Base-by-base conservation (phyloP, 2,797 vertebrate genomes). In the Spinibarbus caldwelli region DNA sequence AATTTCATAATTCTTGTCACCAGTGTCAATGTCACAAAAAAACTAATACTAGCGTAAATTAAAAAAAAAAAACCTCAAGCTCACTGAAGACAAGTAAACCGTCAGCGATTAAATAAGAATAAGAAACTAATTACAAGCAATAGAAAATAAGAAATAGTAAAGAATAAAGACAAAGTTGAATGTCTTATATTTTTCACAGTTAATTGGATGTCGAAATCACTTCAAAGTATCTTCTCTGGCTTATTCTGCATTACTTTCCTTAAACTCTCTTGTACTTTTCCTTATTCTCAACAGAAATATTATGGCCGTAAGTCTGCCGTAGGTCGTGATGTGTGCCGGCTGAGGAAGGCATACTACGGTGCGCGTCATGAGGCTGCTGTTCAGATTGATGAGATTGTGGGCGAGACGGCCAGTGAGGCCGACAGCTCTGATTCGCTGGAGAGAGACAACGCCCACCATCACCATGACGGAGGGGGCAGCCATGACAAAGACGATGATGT, bases 331-430 rank as follows among this genome's bases (percentile, higher is more conserved):
- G 97, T 99, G 19, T 97, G 97, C 89, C 96, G 98, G 31, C 95
- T 99, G 8, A 93, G 97, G 73, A 99, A 99, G 87, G 97, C 97
- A 0, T 99, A 99, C 91, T 99, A 98, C 86, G 97, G 91, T 0
- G 98, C 98, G 0, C 96, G 98, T 2, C 97, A 99, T 0, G 98
- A 99, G 93, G 97, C 98, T 0, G 93, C 97, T 0, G 97, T 98
- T 6, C 98, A 99, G 88, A 99, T 99, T 3, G 98, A 99, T 23
- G 98, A 99, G 93, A 99, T 99, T 2, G 97, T 99, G 87, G 98
- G 98, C 0, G 98, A 99, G 91, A 99, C 98, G 0, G 98, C 95
- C 2, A 99, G 98, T 6, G 98, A 99, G 87, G 98, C 98, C 0
- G 98, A 99, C 96, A 98, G 98, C 96, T 98, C 97, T 0, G 98